A percentile compares a stretch with the other conserved stretches of the same genome.
Evolutionary conservation across 2,113 vertebrate genomes (phyloP).

Genomic region (Eulemur rufifrons): DNA sequence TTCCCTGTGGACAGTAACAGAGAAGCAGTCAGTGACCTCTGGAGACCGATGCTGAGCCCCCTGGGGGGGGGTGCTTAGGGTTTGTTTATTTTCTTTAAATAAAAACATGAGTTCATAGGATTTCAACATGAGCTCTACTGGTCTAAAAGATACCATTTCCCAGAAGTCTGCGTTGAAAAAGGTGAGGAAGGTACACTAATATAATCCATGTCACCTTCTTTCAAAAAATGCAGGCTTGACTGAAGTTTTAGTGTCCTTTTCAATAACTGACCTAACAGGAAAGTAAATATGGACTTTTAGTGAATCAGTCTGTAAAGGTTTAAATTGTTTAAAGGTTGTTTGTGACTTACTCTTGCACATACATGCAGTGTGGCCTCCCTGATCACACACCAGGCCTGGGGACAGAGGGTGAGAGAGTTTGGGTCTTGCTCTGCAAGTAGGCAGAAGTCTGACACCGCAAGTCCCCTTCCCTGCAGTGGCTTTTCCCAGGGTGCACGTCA

Average conservation of each 20-base stretch:
- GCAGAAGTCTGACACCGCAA: not conserved
- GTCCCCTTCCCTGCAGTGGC: rapidly evolving
- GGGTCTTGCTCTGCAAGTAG: not conserved
- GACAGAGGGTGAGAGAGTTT: not conserved
- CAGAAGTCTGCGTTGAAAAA: not conserved
- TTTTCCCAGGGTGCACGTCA: rapidly evolving
- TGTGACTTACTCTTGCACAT: not conserved
- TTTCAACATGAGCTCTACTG: not conserved
- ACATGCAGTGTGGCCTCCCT: not conserved
- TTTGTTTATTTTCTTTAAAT: not conserved
- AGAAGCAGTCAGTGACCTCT: not conserved
- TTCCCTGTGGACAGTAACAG: not conserved
- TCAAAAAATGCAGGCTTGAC: not conserved
- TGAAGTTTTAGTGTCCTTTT: not conserved
- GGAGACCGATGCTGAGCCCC: not conserved
- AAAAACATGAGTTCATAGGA: not conserved
- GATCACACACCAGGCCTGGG: not conserved
- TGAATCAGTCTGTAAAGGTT: not conserved
- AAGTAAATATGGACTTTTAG: not conserved
- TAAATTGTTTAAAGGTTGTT: not conserved
- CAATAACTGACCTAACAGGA: not conserved
- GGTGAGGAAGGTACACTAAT: not conserved
- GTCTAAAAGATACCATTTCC: not conserved
- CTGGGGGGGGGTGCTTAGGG: not conserved
- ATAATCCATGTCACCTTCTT: not conserved